phyloP scores from a whole-genome alignment of 2,888 invertebrate genomes.

The Leptogaster cylindrica region DNA sequence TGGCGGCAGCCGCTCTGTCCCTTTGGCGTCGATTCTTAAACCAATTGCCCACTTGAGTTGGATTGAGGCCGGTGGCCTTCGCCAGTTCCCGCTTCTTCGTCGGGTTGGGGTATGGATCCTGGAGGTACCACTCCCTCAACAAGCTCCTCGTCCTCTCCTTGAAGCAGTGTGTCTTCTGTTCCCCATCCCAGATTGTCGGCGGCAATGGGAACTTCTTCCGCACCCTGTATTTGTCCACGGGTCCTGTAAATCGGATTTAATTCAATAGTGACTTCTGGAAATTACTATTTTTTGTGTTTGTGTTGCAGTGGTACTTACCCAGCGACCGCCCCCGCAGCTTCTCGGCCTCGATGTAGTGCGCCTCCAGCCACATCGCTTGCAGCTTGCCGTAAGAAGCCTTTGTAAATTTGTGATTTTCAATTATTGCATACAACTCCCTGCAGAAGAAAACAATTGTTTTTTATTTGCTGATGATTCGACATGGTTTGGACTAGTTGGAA shows the following conservation, averaged over 20 bases:
- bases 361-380: conserved; percentile 92
- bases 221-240: conserved; percentile 92
- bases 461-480: too few relatives aligned
- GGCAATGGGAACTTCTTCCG: conserved; percentile 93
- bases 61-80: conserved; percentile 87
- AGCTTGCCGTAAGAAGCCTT: conserved; percentile 88
- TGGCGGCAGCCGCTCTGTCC: conserved; percentile 90
- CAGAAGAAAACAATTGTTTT: conserved; percentile 3
- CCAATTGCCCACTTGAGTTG: conserved; percentile 94
- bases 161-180: conserved; percentile 95
- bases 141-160: conserved; percentile 94
- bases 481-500: too few relatives aligned
- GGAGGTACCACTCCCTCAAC: conserved; percentile 96
- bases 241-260: conserved; percentile 62
- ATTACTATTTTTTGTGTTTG: neutral
- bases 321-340: conserved; percentile 87
- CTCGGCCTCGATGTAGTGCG: conserved; percentile 92
- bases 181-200: conserved; percentile 93
- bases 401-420: conserved; percentile 89
- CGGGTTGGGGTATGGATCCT: conserved; percentile 96
- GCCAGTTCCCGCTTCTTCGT: conserved; percentile 92
- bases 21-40: conserved; percentile 89
- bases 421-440: conserved; percentile 84
- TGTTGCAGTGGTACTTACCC: conserved; percentile 58
- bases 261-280: neutral